These are phyloP conservation scores for Grapholita molesta DNA, from an alignment of 1,140 invertebrate species.

Conservation along the genomic window DNA sequence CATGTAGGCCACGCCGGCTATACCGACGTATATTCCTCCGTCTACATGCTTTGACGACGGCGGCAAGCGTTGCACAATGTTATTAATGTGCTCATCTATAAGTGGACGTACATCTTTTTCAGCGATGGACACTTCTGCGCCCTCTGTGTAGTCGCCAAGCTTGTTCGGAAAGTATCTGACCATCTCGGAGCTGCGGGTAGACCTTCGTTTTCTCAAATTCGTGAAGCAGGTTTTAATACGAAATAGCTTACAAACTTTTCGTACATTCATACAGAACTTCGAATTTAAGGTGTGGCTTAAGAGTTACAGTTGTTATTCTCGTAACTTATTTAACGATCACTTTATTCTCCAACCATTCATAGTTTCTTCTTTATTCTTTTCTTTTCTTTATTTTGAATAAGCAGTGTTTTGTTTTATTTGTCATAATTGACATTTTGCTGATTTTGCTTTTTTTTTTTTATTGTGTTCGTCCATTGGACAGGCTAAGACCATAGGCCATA, in stretches of 20 bases:
- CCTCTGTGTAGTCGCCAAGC: conserved; percentile 50
- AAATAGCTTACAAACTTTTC: not conserved
- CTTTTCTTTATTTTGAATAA: no score
- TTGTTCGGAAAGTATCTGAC: conserved; percentile 70
- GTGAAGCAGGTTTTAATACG: not conserved
- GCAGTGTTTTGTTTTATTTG: no score
- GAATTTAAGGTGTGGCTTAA: no score
- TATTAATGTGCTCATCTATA: conserved; percentile 56
- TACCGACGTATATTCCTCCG: conserved; percentile 79
- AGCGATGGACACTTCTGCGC: conserved; percentile 29
- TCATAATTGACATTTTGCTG: no score
- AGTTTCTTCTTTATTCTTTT: no score
- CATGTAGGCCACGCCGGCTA: conserved; percentile 78
- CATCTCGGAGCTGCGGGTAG: conserved; percentile 42
- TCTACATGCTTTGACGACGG: conserved; percentile 56
- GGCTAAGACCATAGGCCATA: no score
- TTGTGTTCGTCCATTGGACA: no score
- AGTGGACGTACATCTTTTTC: conserved; percentile 44
- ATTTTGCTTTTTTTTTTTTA: no score
- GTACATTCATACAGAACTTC: not conserved
- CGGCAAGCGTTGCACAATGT: conserved; percentile 48
- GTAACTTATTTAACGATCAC: not conserved
- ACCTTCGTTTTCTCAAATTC: conserved; percentile 20
- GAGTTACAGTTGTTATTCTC: not conserved
- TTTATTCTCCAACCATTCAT: not conserved